These are phyloP conservation scores for Tinamus guttatus DNA, from an alignment of 2,113 vertebrate species.

Conservation along the genomic window DNA sequence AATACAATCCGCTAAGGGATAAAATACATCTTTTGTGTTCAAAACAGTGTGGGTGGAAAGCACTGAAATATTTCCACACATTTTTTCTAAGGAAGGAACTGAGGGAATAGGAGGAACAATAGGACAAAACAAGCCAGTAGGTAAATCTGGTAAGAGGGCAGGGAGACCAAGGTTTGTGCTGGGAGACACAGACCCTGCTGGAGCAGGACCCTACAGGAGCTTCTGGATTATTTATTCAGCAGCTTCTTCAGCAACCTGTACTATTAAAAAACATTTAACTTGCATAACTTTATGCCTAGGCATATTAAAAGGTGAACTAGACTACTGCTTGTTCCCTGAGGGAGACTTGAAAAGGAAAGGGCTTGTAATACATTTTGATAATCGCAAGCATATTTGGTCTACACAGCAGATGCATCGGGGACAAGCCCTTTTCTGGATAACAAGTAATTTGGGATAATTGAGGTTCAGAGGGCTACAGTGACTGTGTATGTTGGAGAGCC, in stretches of 20 bases:
- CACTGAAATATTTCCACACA: neutral
- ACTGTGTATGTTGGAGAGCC: neutral
- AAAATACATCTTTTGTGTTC: neutral
- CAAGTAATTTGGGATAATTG: neutral
- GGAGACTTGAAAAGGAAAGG: neutral
- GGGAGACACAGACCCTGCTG: neutral
- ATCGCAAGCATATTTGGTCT: neutral
- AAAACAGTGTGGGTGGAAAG: neutral
- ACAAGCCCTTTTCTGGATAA: neutral
- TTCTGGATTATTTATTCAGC: conserved; percentile 29
- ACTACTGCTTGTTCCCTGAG: neutral
- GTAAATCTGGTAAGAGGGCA: neutral
- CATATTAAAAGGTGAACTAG: neutral
- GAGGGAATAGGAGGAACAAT: neutral
- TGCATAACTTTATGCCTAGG: neutral
- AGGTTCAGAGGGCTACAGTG: neutral
- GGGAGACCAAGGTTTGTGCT: neutral
- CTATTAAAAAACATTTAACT: neutral
- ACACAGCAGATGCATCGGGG: neutral
- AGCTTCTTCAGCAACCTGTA: neutral
- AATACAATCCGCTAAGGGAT: neutral
- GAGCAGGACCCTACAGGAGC: neutral
- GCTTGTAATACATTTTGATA: neutral
- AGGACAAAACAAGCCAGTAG: neutral
- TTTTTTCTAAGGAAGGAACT: neutral